Conservation (phyloP, 2,888 invertebrate species). For the Rhabditophanes sp. region DNA sequence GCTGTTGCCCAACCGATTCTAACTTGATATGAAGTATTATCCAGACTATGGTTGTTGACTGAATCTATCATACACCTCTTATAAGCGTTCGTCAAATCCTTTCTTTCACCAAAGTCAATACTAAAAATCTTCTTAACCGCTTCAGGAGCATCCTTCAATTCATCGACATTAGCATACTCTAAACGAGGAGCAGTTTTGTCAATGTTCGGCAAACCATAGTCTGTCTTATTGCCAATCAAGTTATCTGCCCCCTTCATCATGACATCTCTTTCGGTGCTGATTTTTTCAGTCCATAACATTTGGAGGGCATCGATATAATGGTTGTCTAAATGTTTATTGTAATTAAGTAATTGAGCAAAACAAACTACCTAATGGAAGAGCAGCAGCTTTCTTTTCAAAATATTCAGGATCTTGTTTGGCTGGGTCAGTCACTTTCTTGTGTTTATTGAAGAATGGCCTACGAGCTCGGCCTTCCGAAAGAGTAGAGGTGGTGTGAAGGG, state of each 20-base stretch:
- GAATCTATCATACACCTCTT: conserved; percentile 25
- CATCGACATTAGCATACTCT: conserved; percentile 27
- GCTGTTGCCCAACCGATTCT: conserved; percentile 38
- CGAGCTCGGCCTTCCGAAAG: too few relatives aligned
- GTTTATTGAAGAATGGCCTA: conserved; percentile 25
- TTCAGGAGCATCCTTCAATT: conserved; percentile 27
- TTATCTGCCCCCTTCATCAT: conserved; percentile 33
- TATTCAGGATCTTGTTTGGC: conserved; percentile 33
- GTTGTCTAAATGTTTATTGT: conserved; percentile 21
- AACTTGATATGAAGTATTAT: conserved; percentile 24
- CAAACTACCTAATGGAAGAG: conserved; percentile 26
- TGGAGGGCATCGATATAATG: conserved; percentile 35
- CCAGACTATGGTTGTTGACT: conserved; percentile 28
- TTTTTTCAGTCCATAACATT: conserved; percentile 33
- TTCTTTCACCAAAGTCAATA: conserved; percentile 29
- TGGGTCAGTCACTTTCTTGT: conserved; percentile 39
- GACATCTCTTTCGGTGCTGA: conserved; percentile 36
- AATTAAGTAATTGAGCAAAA: conserved; percentile 1
- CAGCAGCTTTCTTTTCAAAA: conserved; percentile 35
- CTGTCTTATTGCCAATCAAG: conserved; percentile 10
- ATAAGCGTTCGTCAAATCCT: conserved; percentile 32
- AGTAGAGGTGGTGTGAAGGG: too few relatives aligned
- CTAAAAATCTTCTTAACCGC: conserved; percentile 36
- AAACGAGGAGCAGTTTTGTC: conserved; percentile 21
- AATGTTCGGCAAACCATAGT: conserved; percentile 33